These are phyloP conservation scores for Balearica regulorum DNA, from an alignment of 2,797 vertebrate genomes.

Conservation along the genomic window DNA sequence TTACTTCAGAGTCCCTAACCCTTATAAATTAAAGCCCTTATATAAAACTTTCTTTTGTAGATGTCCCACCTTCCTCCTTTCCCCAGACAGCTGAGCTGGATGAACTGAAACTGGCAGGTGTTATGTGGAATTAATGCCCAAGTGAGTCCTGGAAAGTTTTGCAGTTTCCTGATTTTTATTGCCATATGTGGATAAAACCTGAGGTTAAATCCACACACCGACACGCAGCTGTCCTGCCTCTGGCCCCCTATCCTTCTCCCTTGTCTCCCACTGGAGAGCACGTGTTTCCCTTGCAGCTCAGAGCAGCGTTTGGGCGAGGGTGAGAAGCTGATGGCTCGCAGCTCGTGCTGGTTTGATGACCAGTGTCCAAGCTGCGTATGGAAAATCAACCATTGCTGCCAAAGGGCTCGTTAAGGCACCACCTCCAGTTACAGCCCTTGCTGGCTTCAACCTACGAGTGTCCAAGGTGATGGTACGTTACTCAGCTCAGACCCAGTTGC, in stretches of 20 bases:
- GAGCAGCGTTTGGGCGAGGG: neutral
- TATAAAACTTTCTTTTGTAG: neutral
- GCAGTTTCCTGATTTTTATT: neutral
- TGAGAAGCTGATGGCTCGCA: neutral
- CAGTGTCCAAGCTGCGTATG: neutral
- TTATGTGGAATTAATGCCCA: neutral
- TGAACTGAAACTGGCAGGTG: neutral
- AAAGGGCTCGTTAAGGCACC: neutral
- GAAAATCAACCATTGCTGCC: neutral
- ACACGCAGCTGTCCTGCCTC: neutral
- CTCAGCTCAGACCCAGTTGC: neutral
- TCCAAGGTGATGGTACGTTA: rapidly evolving
- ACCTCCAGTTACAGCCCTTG: neutral
- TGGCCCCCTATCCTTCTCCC: rapidly evolving
- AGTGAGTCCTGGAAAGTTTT: neutral
- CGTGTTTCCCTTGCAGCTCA: neutral
- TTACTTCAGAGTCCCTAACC: neutral
- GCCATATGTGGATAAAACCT: neutral
- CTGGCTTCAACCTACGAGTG: neutral
- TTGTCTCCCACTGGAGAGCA: neutral
- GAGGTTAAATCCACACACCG: neutral
- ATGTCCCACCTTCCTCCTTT: neutral
- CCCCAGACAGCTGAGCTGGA: neutral
- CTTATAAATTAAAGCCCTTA: neutral
- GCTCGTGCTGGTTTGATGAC: neutral